Evolutionary conservation across 2,113 vertebrate species (phyloP).

Genomic region (Hydrochoerus hydrochaeris): DNA sequence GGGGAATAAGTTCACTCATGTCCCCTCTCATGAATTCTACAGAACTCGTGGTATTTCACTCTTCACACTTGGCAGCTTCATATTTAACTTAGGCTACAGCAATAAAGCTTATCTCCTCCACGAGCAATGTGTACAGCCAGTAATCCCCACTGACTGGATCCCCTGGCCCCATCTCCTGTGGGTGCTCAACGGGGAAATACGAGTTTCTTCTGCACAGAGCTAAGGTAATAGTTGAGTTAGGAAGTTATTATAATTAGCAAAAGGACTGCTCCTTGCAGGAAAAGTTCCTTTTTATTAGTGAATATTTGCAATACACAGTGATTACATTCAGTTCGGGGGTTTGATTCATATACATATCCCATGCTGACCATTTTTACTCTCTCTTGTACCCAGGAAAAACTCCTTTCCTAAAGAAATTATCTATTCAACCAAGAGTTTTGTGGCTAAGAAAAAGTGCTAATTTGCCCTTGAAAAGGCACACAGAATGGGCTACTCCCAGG

Average conservation of each 20-base stretch:
- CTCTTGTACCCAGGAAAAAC: neutral
- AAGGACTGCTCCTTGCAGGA: neutral
- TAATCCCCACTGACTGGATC: neutral
- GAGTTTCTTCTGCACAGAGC: neutral
- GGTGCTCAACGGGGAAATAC: neutral
- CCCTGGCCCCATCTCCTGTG: rapidly evolving
- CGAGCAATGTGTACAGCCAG: rapidly evolving
- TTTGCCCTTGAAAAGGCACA: neutral
- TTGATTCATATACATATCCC: neutral
- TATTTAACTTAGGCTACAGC: neutral
- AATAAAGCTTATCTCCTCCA: neutral
- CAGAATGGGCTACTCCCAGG: neutral
- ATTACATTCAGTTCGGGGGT: neutral
- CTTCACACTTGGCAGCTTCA: neutral
- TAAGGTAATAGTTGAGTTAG: neutral
- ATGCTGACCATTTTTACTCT: neutral
- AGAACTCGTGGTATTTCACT: neutral
- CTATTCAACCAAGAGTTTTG: neutral
- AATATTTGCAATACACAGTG: neutral
- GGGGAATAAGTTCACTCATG: neutral
- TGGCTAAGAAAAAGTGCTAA: neutral
- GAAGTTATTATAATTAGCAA: neutral
- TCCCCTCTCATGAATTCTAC: neutral
- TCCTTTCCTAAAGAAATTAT: neutral
- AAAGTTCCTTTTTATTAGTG: neutral